phyloP scores from a whole-genome alignment of 2,797 vertebrate species.

The Manis pentadactyla region DNA sequence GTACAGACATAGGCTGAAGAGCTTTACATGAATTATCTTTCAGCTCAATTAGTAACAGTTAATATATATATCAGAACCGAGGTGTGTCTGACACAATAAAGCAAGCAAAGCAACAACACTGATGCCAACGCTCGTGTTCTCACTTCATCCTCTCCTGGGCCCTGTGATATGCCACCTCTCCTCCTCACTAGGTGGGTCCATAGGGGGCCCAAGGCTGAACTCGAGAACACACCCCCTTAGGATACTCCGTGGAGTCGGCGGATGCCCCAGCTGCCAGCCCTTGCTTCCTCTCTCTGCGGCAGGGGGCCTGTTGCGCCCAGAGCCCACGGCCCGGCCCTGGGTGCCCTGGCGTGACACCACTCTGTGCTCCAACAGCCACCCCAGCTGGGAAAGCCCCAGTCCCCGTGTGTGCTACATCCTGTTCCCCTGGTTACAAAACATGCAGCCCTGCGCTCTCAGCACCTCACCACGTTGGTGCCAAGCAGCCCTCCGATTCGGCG shows the following conservation, averaged over 20 bases:
- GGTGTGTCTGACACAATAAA: neutral
- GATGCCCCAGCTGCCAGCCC: fast-evolving
- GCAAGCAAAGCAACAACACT: neutral
- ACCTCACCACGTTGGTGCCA: neutral
- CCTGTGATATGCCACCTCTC: neutral
- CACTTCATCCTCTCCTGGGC: neutral
- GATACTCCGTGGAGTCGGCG: neutral
- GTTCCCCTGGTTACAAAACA: neutral
- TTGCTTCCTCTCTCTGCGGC: neutral
- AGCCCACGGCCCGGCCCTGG: neutral
- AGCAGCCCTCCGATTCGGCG: neutral
- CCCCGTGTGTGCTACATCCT: neutral
- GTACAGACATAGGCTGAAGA: neutral
- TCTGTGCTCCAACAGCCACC: neutral
- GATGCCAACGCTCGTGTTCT: neutral
- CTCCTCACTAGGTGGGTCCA: neutral
- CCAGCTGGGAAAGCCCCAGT: neutral
- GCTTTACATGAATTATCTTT: neutral
- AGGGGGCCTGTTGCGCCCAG: neutral
- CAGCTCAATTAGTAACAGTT: neutral
- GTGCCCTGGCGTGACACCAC: neutral
- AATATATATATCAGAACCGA: neutral
- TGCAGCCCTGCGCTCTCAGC: fast-evolving
- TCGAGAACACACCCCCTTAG: neutral
- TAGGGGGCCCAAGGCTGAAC: fast-evolving